A percentile compares a stretch with the other conserved stretches of the same genome.
phyloP scores from a whole-genome alignment of 2,113 vertebrate genomes.

The Apeltes quadracus region DNA sequence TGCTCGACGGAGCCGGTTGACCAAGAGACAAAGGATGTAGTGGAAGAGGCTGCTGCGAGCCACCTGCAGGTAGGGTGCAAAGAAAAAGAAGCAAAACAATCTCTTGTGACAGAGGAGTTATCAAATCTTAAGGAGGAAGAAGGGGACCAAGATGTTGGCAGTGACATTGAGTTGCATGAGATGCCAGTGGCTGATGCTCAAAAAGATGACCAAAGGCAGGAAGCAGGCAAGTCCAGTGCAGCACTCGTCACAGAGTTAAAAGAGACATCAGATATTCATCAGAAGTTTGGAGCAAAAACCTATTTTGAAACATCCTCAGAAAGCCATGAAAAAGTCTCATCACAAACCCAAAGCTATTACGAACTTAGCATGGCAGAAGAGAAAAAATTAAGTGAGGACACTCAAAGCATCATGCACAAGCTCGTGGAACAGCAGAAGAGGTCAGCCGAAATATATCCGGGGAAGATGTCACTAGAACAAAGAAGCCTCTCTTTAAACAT shows the following conservation, averaged over 20 bases:
- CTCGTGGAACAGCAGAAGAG: conserved; percentile 21
- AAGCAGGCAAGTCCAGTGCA: conserved; percentile 9
- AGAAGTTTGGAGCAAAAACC: conserved; percentile 29
- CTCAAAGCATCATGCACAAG: conserved; percentile 8
- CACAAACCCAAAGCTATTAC: conserved; percentile 68
- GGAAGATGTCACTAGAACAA: conserved; percentile 45
- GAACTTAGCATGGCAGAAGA: conserved; percentile 59
- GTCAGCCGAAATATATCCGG: conserved; percentile 1
- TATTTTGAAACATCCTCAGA: conserved; percentile 70
- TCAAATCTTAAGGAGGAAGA: background rate
- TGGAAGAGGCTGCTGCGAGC: conserved; percentile 2
- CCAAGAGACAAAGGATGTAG: conserved; percentile 9
- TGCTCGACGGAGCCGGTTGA: conserved; percentile 4
- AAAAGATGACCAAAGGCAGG: conserved; percentile 22
- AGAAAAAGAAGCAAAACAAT: conserved; percentile 26
- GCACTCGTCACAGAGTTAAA: conserved; percentile 13
- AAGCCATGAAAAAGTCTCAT: conserved; percentile 28
- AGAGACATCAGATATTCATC: conserved; percentile 2
- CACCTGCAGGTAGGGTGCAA: background rate
- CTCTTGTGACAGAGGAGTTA: background rate
- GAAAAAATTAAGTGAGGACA: conserved; percentile 10
- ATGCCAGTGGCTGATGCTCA: conserved; percentile 1
- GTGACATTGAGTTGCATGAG: conserved; percentile 20
- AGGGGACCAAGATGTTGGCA: conserved; percentile 2
- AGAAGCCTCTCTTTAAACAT: conserved; percentile 54